phyloP scores from a whole-genome alignment of 2,888 invertebrate species.

The Mamestra brassicae region DNA sequence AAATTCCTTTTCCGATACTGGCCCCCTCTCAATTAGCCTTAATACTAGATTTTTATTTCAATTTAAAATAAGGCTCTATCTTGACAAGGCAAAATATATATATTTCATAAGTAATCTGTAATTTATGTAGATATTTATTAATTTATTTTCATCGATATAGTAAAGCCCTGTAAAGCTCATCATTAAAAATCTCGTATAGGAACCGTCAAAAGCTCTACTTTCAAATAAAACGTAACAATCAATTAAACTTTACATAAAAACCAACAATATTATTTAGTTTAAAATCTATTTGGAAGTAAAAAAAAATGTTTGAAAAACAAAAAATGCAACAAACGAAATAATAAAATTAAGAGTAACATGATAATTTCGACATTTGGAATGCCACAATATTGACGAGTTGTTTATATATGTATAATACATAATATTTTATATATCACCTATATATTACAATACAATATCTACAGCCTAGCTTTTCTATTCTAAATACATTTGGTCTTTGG shows the following conservation, averaged over 20 bases:
- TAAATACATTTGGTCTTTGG: constrained; percentile 91
- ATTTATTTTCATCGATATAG: constrained; percentile 63
- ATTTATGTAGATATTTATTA: constrained; percentile 60
- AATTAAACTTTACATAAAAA: constrained; percentile 83
- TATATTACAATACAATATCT: constrained; percentile 83
- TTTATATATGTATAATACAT: constrained; percentile 73
- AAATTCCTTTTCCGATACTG: constrained; percentile 76
- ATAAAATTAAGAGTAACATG: constrained; percentile 68
- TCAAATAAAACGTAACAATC: constrained; percentile 81
- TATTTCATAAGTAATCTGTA: constrained; percentile 71
- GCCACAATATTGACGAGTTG: constrained; percentile 77
- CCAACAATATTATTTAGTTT: constrained; percentile 76
- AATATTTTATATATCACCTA: constrained; percentile 77
- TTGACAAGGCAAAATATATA: constrained; percentile 81
- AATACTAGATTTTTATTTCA: constrained; percentile 76
- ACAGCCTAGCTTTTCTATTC: constrained; percentile 86
- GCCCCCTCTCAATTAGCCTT: constrained; percentile 84
- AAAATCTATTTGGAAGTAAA: constrained; percentile 72
- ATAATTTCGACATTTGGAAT: constrained; percentile 77
- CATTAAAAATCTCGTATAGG: constrained; percentile 77
- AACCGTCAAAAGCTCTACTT: constrained; percentile 78
- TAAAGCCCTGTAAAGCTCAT: constrained; percentile 73
- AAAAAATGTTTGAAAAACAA: constrained; percentile 60
- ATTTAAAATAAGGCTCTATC: constrained; percentile 82
- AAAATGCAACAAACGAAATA: constrained; percentile 73